A percentile compares a stretch with the other conserved stretches of the same genome.
Conservation (phyloP, 1,140 invertebrate species). For the Steinernema feltiae region DNA sequence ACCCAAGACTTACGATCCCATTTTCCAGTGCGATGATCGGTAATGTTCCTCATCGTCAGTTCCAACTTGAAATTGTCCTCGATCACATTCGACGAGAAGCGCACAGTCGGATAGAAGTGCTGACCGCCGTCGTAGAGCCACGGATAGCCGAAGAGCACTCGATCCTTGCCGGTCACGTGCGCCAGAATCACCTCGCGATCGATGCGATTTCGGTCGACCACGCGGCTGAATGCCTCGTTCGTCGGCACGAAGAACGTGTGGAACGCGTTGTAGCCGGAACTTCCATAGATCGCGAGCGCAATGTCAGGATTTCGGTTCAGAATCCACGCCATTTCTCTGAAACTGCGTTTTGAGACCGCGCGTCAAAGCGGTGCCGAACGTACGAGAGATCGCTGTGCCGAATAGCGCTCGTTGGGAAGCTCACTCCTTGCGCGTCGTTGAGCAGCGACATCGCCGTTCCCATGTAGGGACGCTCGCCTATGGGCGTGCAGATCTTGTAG, state of each 20-base stretch:
- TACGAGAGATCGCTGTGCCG: constrained; percentile 55
- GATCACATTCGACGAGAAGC: constrained; percentile 57
- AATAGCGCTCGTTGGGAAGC: constrained; percentile 53
- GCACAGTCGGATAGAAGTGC: constrained; percentile 55
- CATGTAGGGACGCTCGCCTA: constrained; percentile 56
- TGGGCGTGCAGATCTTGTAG: constrained; percentile 54
- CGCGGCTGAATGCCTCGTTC: constrained; percentile 54
- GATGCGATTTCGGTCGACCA: constrained; percentile 54
- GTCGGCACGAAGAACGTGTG: constrained; percentile 56
- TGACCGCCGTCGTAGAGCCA: constrained; percentile 56
- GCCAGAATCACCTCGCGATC: constrained; percentile 56
- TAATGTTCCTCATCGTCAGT: constrained; percentile 54
- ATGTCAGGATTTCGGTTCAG: constrained; percentile 56
- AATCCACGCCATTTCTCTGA: constrained; percentile 51
- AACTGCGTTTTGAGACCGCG: constrained; percentile 5
- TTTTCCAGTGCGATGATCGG: constrained; percentile 52
- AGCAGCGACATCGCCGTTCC: constrained; percentile 53
- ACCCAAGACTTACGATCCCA: constrained; percentile 49
- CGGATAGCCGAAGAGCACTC: constrained; percentile 53
- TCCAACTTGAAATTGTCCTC: constrained; percentile 57
- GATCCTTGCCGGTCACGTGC: constrained; percentile 56
- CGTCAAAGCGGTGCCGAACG: not conserved
- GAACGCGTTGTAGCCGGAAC: constrained; percentile 58
- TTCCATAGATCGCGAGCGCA: constrained; percentile 54
- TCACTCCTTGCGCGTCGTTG: constrained; percentile 47